phyloP scores from a whole-genome alignment of 2,113 vertebrate species.

The Antigone vipio region DNA sequence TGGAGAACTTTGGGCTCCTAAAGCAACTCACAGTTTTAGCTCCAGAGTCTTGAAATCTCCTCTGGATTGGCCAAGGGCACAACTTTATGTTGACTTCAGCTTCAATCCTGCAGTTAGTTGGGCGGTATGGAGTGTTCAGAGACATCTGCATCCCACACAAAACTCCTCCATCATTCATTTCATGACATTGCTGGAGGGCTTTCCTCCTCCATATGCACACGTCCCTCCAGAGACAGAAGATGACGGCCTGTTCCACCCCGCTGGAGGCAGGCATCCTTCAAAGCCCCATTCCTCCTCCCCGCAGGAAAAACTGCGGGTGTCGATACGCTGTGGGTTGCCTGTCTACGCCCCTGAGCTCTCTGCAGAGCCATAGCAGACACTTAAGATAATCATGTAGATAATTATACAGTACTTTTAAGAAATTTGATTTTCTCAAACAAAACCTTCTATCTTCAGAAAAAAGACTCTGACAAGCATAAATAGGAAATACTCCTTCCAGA shows the following conservation, averaged over 20 bases:
- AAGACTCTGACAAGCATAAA: conserved; percentile 9
- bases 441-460: neutral
- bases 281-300: neutral
- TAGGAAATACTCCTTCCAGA: conserved; percentile 15
- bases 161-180: neutral
- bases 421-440: conserved; percentile 37
- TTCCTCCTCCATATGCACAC: neutral
- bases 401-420: conserved; percentile 36
- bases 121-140: neutral
- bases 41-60: neutral
- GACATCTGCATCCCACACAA: neutral
- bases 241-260: rapidly evolving
- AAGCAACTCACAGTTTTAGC: neutral
- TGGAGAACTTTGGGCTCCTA: neutral
- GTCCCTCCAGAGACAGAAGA: neutral
- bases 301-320: neutral
- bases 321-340: neutral
- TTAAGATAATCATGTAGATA: conserved; percentile 40
- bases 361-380: neutral
- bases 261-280: neutral
- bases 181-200: neutral
- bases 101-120: neutral
- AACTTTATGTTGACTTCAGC: neutral
- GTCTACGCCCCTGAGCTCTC: neutral
- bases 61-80: neutral